phyloP scores from a whole-genome alignment of 2,113 vertebrate species.

The Sus scrofa region DNA sequence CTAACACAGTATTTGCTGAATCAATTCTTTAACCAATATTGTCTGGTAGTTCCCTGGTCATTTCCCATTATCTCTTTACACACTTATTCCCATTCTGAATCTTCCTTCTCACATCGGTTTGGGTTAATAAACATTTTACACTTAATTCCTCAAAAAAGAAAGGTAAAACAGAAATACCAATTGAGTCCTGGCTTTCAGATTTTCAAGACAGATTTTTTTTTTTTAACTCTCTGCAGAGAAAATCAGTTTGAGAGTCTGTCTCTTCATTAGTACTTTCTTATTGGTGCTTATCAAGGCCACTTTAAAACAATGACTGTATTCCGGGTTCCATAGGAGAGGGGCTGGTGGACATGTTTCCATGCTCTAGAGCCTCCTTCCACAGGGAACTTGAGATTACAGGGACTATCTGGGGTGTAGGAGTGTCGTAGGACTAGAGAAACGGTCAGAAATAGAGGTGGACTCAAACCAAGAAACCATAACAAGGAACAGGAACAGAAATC shows the following conservation, averaged over 20 bases:
- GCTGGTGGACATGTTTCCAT: background rate
- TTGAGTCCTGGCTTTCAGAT: background rate
- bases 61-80: conserved; percentile 4
- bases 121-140: background rate
- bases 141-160: background rate
- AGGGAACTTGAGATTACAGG: background rate
- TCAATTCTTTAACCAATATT: conserved; percentile 10
- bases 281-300: background rate
- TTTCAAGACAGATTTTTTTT: background rate
- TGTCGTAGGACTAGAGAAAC: background rate
- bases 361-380: background rate
- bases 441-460: background rate
- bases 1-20: background rate
- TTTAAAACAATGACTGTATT: background rate
- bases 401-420: background rate
- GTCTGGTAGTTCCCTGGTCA: background rate
- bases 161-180: background rate
- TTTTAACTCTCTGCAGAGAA: background rate
- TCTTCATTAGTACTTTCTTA: background rate
- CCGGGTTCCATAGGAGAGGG: background rate
- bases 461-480: background rate
- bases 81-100: background rate
- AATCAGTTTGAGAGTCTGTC: background rate
- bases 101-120: background rate
- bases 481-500: background rate